phyloP scores from a whole-genome alignment of 1,140 invertebrate genomes.

The Andrena cerasifolii region DNA sequence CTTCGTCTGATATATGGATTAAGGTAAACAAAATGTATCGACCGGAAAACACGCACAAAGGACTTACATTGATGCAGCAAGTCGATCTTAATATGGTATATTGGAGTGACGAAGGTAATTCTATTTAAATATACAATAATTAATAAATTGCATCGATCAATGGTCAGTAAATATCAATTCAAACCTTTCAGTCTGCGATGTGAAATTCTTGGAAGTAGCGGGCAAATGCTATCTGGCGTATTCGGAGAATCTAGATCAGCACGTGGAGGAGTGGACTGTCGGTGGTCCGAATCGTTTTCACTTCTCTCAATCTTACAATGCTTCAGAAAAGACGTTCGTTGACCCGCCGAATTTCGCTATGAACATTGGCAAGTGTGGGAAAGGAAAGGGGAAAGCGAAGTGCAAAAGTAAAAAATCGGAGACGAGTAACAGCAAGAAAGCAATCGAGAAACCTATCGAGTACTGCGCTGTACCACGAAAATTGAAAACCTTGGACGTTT shows the following conservation, averaged over 20 bases:
- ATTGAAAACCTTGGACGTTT: conserved; percentile 89
- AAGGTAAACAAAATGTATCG: conserved; percentile 89
- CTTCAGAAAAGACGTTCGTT: conserved; percentile 83
- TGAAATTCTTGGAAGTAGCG: conserved; percentile 82
- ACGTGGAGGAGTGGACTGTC: conserved; percentile 84
- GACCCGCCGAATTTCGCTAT: conserved; percentile 85
- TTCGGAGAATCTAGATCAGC: conserved; percentile 82
- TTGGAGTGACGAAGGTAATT: conserved; percentile 88
- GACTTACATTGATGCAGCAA: conserved; percentile 82
- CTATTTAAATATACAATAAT: conserved; percentile 18
- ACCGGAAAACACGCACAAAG: conserved; percentile 89
- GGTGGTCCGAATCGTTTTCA: conserved; percentile 89
- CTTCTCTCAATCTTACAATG: conserved; percentile 88
- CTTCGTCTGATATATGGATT: conserved; percentile 85
- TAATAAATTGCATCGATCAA: conserved; percentile 11
- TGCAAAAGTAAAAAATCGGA: conserved; percentile 85
- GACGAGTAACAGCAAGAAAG: conserved; percentile 39
- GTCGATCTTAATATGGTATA: conserved; percentile 89
- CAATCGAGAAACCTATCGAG: conserved; percentile 65
- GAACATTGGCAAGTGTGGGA: conserved; percentile 84
- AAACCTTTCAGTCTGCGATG: conserved; percentile 80
- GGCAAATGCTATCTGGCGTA: conserved; percentile 86
- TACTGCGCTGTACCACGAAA: conserved; percentile 78
- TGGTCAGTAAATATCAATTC: conserved; percentile 32
- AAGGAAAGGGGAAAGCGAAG: conserved; percentile 87